Percentiles rank a stretch among this genome's conserved stretches.
These are phyloP conservation scores for Urocolius indicus DNA, from an alignment of 2,113 vertebrate genomes.

Conservation along the genomic window DNA sequence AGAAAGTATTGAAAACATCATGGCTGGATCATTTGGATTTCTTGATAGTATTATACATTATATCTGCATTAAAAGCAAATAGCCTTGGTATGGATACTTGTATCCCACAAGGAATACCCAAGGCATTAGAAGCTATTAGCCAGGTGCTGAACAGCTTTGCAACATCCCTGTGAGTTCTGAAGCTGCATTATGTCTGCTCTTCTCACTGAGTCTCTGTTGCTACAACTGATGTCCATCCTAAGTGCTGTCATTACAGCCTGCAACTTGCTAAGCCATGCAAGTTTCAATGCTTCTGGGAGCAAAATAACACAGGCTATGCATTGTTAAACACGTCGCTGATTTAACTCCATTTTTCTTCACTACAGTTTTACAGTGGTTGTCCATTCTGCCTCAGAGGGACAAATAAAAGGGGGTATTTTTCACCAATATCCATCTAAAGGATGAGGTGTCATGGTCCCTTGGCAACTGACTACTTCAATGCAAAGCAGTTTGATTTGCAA, in stretches of 20 bases:
- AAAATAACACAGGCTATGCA: slow-evolving; percentile 46
- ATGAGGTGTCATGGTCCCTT: slow-evolving; percentile 42
- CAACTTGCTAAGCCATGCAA: slow-evolving; percentile 64
- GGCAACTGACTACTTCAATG: slow-evolving; percentile 43
- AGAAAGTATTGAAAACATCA: slow-evolving; percentile 48
- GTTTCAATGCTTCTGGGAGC: slow-evolving; percentile 54
- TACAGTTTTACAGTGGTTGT: slow-evolving; percentile 35
- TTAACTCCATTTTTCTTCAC: slow-evolving; percentile 56
- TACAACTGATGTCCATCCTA: background rate
- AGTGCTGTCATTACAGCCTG: slow-evolving; percentile 43
- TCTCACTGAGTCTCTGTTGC: background rate
- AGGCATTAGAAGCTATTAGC: slow-evolving; percentile 47
- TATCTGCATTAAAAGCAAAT: slow-evolving; percentile 60
- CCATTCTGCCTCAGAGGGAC: slow-evolving; percentile 37
- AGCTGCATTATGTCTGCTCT: background rate
- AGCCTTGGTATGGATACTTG: slow-evolving; percentile 41
- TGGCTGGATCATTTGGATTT: slow-evolving; percentile 35
- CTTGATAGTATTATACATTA: slow-evolving; percentile 19
- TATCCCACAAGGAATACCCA: slow-evolving; percentile 36
- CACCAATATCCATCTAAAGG: slow-evolving; percentile 42
- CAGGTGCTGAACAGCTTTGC: slow-evolving; percentile 8
- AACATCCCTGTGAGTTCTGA: background rate
- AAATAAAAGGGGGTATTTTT: slow-evolving; percentile 57
- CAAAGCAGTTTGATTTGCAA: slow-evolving; percentile 64
- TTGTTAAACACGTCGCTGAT: slow-evolving; percentile 22